Base-by-base conservation (phyloP, 2,888 invertebrate species). In the Drosophila recens region DNA sequence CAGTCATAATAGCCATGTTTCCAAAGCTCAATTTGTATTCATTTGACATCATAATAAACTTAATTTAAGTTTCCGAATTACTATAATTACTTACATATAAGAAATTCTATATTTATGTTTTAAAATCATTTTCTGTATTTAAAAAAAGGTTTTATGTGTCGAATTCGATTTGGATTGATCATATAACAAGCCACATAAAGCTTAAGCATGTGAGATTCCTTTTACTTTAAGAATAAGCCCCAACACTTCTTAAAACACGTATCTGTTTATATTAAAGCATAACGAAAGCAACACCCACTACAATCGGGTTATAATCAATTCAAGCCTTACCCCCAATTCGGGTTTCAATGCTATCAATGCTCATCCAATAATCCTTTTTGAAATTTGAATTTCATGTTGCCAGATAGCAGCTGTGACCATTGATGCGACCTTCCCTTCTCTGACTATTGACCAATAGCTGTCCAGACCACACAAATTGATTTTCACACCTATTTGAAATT, bases 401-500 rank as follows among this genome's bases (percentile, higher is more conserved):
- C 38, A 53, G 30, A 48, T 38, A 70, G 51, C 86, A 83, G 79
- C 62, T 86, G 86, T 54, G 68, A 46, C 80, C 67, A 63, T 49
- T 40, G 40, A 64, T 46, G 36, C n/a, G 54, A 70, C 75, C 58
- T 76, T 62, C 10, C 75, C 58, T 68, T 62, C 10, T 15, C 11
- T 23, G n/a, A 23, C 23, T 9, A 33, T 42, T 72, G 72, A 61
- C 68, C 71, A 66, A 65, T 57, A 54, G 70, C 51, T 62, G 64
- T 67, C 58, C 82, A 70, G 71, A 33, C 38, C 66, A 46, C 34
- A 65, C 65, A 67, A 49, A 68, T 48, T 65, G 59, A 49, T 53
- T 68, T 80, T 86, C 76, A 58, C 83, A 83, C 83, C 86, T 83
- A 53, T 67, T 63, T 53, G 69, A 69, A 74, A 69, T 72, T 59